A percentile compares a stretch with the other conserved stretches of the same genome.
phyloP scores from a whole-genome alignment of 2,888 invertebrate species.

The Eilema caniola region DNA sequence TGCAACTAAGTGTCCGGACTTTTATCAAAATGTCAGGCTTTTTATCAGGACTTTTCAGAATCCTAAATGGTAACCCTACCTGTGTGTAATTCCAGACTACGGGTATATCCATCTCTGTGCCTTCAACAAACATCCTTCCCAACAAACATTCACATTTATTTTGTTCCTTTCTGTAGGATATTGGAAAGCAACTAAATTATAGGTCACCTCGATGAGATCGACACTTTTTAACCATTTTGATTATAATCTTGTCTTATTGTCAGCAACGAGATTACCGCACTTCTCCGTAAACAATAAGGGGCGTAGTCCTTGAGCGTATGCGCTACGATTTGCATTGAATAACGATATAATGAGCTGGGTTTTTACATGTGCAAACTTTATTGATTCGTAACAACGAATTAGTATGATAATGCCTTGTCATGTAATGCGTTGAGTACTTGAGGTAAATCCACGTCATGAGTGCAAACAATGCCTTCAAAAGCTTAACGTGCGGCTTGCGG shows the following conservation, averaged over 20 bases:
- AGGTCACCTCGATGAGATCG: background rate
- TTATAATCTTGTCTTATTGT: background rate
- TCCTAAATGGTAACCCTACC: no score
- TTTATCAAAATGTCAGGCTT: no score
- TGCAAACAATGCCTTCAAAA: background rate
- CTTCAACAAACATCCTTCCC: no score
- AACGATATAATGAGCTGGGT: background rate
- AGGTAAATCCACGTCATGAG: background rate
- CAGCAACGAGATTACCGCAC: background rate
- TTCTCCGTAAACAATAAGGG: constrained; percentile 4
- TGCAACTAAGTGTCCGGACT: no score
- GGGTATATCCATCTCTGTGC: no score
- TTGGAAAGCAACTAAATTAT: no score
- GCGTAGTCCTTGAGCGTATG: background rate
- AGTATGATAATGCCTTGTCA: background rate
- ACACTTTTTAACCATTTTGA: background rate
- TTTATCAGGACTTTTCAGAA: no score
- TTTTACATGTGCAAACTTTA: background rate
- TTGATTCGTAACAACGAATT: background rate
- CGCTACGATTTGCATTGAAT: background rate
- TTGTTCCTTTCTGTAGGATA: no score
- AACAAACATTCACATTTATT: no score
- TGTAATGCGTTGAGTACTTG: background rate
- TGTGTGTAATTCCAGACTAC: no score
- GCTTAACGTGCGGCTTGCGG: constrained; percentile 14